Conservation (phyloP, 2,797 vertebrate species). For the Psittacula echo region DNA sequence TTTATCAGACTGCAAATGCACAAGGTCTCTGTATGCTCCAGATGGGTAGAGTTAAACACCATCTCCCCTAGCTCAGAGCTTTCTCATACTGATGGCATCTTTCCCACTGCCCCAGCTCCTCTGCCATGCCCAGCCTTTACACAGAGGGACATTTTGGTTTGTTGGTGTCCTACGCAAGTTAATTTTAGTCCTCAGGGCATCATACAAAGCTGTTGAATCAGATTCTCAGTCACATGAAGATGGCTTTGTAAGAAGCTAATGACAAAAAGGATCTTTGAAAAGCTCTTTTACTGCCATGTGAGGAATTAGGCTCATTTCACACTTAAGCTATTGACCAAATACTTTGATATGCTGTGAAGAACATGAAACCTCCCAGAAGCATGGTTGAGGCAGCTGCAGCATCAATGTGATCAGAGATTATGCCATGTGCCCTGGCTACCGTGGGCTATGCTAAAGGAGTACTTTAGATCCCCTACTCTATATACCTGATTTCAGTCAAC, state of each 20-base stretch:
- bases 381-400: rapidly evolving
- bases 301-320: neutral
- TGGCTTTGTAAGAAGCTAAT: neutral
- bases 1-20: neutral
- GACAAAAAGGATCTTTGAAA: neutral
- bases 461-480: neutral
- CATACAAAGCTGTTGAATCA: neutral
- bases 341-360: neutral
- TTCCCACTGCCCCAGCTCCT: neutral
- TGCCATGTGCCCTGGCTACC: neutral
- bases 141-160: neutral
- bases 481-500: neutral
- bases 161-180: neutral
- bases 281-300: neutral
- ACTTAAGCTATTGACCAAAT: neutral
- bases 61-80: neutral
- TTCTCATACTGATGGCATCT: neutral
- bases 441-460: neutral
- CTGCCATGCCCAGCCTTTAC: neutral
- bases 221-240: neutral
- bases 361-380: neutral
- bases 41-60: neutral
- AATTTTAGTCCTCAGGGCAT: neutral
- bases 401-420: neutral
- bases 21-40: neutral